A percentile compares a stretch with the other conserved stretches of the same genome.
phyloP scores from a whole-genome alignment of 2,888 invertebrate species.

The Aricia artaxerxes region DNA sequence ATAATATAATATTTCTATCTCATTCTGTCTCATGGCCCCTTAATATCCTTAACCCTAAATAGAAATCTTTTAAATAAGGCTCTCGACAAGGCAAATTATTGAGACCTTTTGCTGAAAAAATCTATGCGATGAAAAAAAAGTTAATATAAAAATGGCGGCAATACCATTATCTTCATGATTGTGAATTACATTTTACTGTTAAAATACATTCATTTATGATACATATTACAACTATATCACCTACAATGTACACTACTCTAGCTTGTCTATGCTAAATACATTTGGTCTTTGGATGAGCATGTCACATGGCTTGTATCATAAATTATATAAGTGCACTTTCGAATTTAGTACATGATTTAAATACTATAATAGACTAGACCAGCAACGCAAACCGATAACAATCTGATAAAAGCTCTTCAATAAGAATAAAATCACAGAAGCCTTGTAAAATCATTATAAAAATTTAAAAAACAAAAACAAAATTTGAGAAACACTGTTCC shows the following conservation, averaged over 20 bases:
- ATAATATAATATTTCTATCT: slow-evolving; percentile 39
- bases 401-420: slow-evolving; percentile 50
- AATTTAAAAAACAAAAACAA: slow-evolving; percentile 52
- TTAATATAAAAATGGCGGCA: slow-evolving; percentile 23
- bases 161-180: background rate
- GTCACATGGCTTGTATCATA: slow-evolving; percentile 74
- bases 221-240: slow-evolving; percentile 60
- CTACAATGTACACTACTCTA: slow-evolving; percentile 67
- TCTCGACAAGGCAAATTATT: slow-evolving; percentile 59
- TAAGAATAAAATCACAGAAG: slow-evolving; percentile 65
- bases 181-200: slow-evolving; percentile 42
- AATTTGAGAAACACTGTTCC: slow-evolving; percentile 78
- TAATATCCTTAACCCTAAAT: slow-evolving; percentile 61
- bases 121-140: slow-evolving; percentile 2
- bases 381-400: slow-evolving; percentile 59
- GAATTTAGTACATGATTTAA: slow-evolving; percentile 65
- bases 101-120: background rate
- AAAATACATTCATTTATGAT: slow-evolving; percentile 51
- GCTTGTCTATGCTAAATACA: slow-evolving; percentile 73
- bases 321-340: slow-evolving; percentile 78
- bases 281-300: slow-evolving; percentile 80
- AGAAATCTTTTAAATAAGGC: slow-evolving; percentile 61
- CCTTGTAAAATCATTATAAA: slow-evolving; percentile 55
- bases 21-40: slow-evolving; percentile 62
- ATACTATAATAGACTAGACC: slow-evolving; percentile 74